Evolutionary conservation across 2,113 vertebrate genomes (phyloP), one percentile per base, ranked within the genome.

Genomic region (Perca flavescens): DNA sequence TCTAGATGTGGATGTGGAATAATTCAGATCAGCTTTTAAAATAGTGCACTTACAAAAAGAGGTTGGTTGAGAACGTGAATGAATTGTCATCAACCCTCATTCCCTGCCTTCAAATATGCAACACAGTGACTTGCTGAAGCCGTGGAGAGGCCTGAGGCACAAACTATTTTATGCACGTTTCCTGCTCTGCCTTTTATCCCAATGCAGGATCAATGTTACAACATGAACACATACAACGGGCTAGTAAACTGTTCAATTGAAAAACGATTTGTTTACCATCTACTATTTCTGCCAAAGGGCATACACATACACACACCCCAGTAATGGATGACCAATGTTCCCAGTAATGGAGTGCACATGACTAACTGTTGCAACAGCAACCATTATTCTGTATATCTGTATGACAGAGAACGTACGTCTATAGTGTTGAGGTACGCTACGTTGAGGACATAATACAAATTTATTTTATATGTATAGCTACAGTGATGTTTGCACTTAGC

Each of bases 241-340:
- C 28, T 25, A 61, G 14, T 57, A 63, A 80, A 71, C 56, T 36
- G 19, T 63, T 74, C 46, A 52, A 82, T 57, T 86, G 72, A 74
- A 86, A 84, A 63, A 22, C 10, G 68, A 77, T 67, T 70, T 61
- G 31, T 19, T 47, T 9, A 3, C 43, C 31, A 31, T 75, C 31
- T 64, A 31, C 0, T 4, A 25, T 78, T 79, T 64, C 22, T 72
- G 75, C 84, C 85, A 86, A 71, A 85, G 81, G 86, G 83, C 81
- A 71, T 58, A 34, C 13, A 85, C 62, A 53, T 40, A 54, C 56
- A 74, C n/a, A 8, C 21, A 50, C 57, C 46, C 15, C 56, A 58
- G 77, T 79, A 82, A 88, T 60, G 65, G 72, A 87, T 67, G 67
- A 70, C 5, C 80, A 61, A 2, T 64, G 73, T 73, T 77, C 6